phyloP scores from a whole-genome alignment of 1,140 invertebrate species.

The Caenorhabditis remanei region DNA sequence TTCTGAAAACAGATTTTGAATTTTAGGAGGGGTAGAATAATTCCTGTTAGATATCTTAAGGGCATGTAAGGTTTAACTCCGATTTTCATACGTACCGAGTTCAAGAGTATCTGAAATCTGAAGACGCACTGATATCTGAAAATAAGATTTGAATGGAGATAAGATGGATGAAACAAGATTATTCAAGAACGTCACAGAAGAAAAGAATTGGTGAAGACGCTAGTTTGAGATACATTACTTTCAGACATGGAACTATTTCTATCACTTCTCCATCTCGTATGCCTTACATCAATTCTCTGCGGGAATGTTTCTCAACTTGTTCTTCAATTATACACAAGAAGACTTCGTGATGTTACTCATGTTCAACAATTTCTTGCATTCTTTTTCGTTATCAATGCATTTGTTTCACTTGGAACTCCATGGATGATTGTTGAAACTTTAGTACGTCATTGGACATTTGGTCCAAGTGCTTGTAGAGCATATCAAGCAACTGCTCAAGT shows the following conservation, averaged over 20 bases:
- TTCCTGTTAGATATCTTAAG: too few relatives aligned
- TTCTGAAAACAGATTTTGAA: not conserved
- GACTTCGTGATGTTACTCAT: constrained; percentile 17
- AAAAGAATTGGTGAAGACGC: not conserved
- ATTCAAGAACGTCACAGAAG: not conserved
- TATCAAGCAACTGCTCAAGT: constrained; percentile 32
- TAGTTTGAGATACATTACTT: not conserved
- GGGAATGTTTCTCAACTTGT: constrained; percentile 29
- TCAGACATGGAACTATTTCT: constrained; percentile 36
- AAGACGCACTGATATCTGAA: not conserved
- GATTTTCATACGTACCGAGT: too few relatives aligned
- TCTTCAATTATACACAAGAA: constrained; percentile 26
- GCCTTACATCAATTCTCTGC: constrained; percentile 11
- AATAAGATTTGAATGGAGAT: not conserved
- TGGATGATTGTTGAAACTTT: constrained; percentile 37
- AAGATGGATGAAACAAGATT: not conserved
- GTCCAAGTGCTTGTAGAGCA: constrained; percentile 15
- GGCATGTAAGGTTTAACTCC: too few relatives aligned
- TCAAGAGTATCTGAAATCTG: too few relatives aligned
- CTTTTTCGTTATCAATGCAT: constrained; percentile 38
- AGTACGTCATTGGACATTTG: constrained; percentile 25
- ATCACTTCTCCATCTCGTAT: not conserved
- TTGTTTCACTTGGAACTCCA: constrained; percentile 37
- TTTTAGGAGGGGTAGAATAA: too few relatives aligned
- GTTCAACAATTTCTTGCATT: constrained; percentile 30